phyloP scores from a whole-genome alignment of 2,113 vertebrate species.

The Hippopotamus amphibius region DNA sequence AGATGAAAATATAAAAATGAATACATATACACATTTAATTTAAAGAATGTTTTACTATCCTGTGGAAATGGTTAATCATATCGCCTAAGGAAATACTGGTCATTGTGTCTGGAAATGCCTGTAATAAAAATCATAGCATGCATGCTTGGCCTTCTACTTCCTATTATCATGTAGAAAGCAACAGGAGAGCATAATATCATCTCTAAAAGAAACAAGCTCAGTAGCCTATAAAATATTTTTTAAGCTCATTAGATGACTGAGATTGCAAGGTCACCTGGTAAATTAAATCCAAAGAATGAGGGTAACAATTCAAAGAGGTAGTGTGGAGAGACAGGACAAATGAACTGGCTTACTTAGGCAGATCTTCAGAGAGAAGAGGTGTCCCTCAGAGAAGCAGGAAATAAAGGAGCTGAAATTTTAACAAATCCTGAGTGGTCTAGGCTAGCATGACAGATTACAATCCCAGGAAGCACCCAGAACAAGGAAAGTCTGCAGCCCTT shows the following conservation, averaged over 20 bases:
- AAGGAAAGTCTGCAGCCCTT: background rate
- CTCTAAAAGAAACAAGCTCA: background rate
- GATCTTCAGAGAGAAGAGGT: background rate
- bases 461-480: background rate
- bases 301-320: background rate
- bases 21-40: background rate
- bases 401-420: background rate
- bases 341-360: background rate
- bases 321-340: background rate
- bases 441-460: background rate
- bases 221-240: background rate
- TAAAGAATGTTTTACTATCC: background rate
- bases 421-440: background rate
- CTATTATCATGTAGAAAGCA: background rate
- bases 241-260: background rate
- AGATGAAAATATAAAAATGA: background rate
- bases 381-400: accelerated
- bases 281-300: background rate
- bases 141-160: background rate
- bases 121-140: background rate
- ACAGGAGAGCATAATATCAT: background rate
- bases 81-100: background rate
- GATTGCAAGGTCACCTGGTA: background rate
- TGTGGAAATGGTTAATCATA: background rate
- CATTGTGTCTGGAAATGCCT: background rate